Percentiles rank a stretch among this genome's conserved stretches.
Evolutionary conservation across 1,140 invertebrate genomes (phyloP).

Genomic region (Adoxophyes honmai): DNA sequence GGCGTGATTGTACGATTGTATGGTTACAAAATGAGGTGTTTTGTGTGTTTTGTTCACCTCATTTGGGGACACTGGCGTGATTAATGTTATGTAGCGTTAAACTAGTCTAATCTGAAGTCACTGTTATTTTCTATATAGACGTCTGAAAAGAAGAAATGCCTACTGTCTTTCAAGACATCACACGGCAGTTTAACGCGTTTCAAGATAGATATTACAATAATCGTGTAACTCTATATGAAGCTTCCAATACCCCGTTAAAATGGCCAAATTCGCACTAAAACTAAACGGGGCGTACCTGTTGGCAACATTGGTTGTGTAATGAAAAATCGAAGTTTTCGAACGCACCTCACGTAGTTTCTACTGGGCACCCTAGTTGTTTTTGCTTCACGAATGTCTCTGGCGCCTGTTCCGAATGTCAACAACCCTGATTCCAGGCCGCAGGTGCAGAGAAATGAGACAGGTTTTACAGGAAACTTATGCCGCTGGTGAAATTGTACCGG

Average conservation of each 20-base stretch:
- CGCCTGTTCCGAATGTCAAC: slow-evolving; percentile 20
- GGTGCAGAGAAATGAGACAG: slow-evolving; percentile 25
- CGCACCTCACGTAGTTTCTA: background rate
- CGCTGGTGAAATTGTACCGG: slow-evolving; percentile 22
- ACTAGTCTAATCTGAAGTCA: too few relatives aligned
- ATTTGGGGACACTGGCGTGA: too few relatives aligned
- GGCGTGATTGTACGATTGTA: too few relatives aligned
- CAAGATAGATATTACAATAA: too few relatives aligned
- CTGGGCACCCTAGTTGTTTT: background rate
- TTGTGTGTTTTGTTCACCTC: too few relatives aligned
- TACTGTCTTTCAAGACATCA: too few relatives aligned
- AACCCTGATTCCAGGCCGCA: slow-evolving; percentile 18
- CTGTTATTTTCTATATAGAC: too few relatives aligned
- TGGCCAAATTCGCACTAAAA: background rate
- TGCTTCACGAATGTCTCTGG: background rate
- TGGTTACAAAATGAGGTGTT: too few relatives aligned
- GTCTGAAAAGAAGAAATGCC: too few relatives aligned
- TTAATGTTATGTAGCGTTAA: too few relatives aligned
- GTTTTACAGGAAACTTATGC: slow-evolving; percentile 33
- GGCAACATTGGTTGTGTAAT: background rate
- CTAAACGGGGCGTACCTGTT: background rate
- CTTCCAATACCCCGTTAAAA: background rate
- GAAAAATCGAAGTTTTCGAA: background rate
- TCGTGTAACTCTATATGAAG: too few relatives aligned
- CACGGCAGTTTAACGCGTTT: too few relatives aligned